These are phyloP conservation scores for Cherax destructor DNA, from an alignment of 1,140 invertebrate species.

Conservation along the genomic window DNA sequence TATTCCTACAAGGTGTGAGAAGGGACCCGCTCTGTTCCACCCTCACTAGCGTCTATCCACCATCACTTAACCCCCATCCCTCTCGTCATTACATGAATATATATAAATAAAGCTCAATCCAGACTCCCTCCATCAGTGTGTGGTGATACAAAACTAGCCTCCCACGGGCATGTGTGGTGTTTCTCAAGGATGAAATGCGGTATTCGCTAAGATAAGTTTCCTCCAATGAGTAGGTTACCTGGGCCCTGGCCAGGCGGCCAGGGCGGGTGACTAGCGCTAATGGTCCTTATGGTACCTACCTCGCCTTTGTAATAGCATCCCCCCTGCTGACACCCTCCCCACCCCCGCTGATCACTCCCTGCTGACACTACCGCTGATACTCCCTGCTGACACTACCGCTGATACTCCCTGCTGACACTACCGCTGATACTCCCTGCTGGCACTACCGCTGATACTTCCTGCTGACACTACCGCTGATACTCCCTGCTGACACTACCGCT, in stretches of 20 bases:
- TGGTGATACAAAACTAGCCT: too few species aligned
- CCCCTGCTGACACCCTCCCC: conserved; percentile 5
- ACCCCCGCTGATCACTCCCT: not conserved
- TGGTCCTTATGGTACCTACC: conserved; percentile 39
- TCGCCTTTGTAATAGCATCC: conserved; percentile 1
- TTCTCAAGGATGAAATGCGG: not conserved
- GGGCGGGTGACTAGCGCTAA: conserved; percentile 18
- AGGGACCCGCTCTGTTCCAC: not conserved
- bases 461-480: too few species aligned
- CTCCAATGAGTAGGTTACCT: not conserved
- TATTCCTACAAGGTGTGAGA: conserved; percentile 40
- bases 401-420: not conserved
- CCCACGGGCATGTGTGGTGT: too few species aligned
- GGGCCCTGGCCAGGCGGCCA: conserved; percentile 18
- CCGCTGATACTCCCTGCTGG: too few species aligned
- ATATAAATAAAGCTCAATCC: too few species aligned
- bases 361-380: too few species aligned
- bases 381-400: not conserved
- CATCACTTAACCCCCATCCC: not conserved
- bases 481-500: too few species aligned
- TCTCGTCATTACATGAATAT: too few species aligned
- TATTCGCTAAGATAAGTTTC: conserved; percentile 21
- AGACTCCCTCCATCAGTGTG: too few species aligned
- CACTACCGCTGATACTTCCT: too few species aligned
- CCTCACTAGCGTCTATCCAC: not conserved